A percentile compares a stretch with the other conserved stretches of the same genome.
These are phyloP conservation scores for Oncopodura yosiiana DNA, from an alignment of 1,140 invertebrate genomes.

Conservation along the genomic window DNA sequence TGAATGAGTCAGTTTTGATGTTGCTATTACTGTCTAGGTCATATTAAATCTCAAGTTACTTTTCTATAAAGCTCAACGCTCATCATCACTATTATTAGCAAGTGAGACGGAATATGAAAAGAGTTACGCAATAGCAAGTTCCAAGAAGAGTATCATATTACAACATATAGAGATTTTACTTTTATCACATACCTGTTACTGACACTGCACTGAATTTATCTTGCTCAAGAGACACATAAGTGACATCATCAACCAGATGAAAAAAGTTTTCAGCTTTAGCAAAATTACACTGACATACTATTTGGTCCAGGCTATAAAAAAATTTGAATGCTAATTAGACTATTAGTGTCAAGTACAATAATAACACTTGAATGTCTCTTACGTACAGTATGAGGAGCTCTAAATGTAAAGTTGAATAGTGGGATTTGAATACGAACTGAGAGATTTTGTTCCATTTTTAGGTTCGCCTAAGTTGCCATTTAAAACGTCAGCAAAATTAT, in stretches of 20 bases:
- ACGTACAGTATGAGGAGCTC: background rate
- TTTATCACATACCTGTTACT: conserved; percentile 7
- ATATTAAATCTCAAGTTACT: too few species aligned
- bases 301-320: background rate
- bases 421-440: conserved; percentile 3
- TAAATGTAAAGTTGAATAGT: background rate
- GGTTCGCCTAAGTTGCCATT: background rate
- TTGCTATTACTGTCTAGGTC: too few species aligned
- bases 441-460: conserved; percentile 1
- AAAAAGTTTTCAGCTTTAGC: conserved; percentile 4
- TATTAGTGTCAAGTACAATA: background rate
- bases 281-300: background rate
- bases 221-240: background rate
- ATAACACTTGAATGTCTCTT: background rate
- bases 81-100: too few species aligned
- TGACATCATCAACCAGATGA: background rate
- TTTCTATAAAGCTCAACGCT: too few species aligned
- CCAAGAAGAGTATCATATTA: too few species aligned
- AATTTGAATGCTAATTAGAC: background rate
- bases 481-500: background rate
- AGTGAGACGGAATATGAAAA: too few species aligned
- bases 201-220: conserved; percentile 5
- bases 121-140: too few species aligned
- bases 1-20: too few species aligned
- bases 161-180: too few species aligned